Base-by-base conservation (phyloP, 2,797 vertebrate species). In the Spea hammondii region DNA sequence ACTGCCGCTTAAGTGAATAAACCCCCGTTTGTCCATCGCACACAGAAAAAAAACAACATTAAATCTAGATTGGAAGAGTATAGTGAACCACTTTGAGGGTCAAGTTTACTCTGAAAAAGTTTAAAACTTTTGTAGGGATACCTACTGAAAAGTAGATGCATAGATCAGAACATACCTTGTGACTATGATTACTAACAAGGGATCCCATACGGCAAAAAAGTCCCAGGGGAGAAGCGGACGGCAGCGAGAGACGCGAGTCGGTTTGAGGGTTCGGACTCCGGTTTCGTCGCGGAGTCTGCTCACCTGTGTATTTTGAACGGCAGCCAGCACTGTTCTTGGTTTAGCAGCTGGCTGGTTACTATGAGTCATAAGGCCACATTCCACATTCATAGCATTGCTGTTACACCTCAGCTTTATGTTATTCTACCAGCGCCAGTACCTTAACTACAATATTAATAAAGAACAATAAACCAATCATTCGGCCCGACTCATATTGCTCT, bases 301-400 rank as follows among this genome's bases (percentile, higher is more conserved):
- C 74, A 81, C 79, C 79, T 77, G 74, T 73, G 74, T 68, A 64
- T 81, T 65, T 55, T 81, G 79, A 77, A 69, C 17, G 12, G 32
- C 2, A 14, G 74, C 79, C 74, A 81, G 79, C 5, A n/a, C 60
- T 46, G 79, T 76, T 76, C 79, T 49, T 51, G 46, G 54, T 72
- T 69, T 68, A 81, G 74, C 79, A 81, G 74, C 74, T 77, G 79
- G 53, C 74, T 67, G 70, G 74, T 72, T 68, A 72, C 47, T 66
- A 76, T 73, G 74, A 73, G 70, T 77, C 79, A 81, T 54, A 13
- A 68, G 64, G 70, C 60, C 48, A 67, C 74, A 76, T 76, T 76
- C 74, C 79, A 67, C 51, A 62, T 72, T 48, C 74, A 62, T 64
- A 77, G 69, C 50, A 70, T 77, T 50, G 46, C 55, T 17, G 62